Evolutionary conservation across 2,888 invertebrate genomes (phyloP).

Genomic region (Cryptocephalus primarius): DNA sequence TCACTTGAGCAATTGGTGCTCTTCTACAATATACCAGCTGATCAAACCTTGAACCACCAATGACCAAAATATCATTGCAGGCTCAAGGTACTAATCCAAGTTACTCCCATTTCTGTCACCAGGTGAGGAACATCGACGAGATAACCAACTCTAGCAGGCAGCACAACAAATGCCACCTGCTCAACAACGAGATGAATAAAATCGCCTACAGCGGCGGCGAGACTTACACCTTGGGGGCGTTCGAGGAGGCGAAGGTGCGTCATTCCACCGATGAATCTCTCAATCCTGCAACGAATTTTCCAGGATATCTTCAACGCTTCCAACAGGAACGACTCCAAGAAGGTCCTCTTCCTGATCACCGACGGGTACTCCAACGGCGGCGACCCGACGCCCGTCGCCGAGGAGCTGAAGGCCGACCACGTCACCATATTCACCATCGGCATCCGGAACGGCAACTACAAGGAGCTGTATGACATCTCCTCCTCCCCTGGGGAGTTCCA

Average conservation of each 20-base stretch:
- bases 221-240: constrained; percentile 58
- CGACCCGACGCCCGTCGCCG: constrained; percentile 51
- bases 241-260: constrained; percentile 46
- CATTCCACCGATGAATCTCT: background rate
- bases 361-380: constrained; percentile 63
- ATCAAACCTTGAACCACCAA: constrained; percentile 1
- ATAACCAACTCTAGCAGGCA: constrained; percentile 40
- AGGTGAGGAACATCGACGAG: constrained; percentile 45
- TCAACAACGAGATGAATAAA: constrained; percentile 48
- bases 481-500: constrained; percentile 51
- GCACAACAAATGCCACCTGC: constrained; percentile 52
- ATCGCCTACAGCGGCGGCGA: constrained; percentile 55
- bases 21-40: background rate
- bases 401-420: constrained; percentile 43
- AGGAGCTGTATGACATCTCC: constrained; percentile 51
- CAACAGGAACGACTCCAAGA: constrained; percentile 37
- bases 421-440: constrained; percentile 47
- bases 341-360: constrained; percentile 56
- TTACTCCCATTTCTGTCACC: background rate
- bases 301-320: constrained; percentile 40
- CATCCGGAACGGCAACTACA: constrained; percentile 53
- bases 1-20: background rate
- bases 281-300: no score
- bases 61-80: no score
- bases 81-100: no score